Evolutionary conservation across 2,113 vertebrate genomes (phyloP).

Genomic region (Octodon degus): DNA sequence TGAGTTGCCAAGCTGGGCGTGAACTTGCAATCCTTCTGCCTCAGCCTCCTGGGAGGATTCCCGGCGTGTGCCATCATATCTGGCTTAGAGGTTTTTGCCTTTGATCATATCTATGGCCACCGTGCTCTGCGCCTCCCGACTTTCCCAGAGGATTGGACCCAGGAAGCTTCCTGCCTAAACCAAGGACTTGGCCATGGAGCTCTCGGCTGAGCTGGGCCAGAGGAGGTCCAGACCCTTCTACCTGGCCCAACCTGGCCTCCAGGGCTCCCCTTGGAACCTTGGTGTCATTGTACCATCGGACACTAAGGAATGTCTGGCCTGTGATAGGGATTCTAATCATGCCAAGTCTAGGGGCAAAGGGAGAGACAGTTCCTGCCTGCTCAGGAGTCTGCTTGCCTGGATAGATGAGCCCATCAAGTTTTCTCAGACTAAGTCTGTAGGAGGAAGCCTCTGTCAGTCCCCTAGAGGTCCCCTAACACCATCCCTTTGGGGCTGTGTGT

Average conservation of each 20-base stretch:
- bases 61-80: background rate
- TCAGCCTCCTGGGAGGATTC: background rate
- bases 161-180: background rate
- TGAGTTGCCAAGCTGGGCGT: background rate
- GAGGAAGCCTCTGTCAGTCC: background rate
- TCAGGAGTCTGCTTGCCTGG: background rate
- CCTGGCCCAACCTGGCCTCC: background rate
- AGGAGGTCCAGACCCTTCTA: background rate
- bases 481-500: background rate
- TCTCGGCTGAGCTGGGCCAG: background rate
- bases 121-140: background rate
- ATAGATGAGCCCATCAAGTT: background rate
- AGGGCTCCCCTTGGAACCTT: background rate
- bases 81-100: background rate
- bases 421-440: background rate
- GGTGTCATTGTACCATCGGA: accelerated
- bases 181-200: background rate
- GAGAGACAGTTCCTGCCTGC: background rate
- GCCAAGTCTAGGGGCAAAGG: background rate
- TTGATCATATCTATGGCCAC: background rate
- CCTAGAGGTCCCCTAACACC: background rate
- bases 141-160: background rate
- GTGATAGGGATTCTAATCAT: background rate
- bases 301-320: background rate
- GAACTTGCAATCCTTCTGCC: background rate